These are phyloP conservation scores for Eristalis tenax DNA, from an alignment of 2,888 invertebrate genomes.

Conservation along the genomic window DNA sequence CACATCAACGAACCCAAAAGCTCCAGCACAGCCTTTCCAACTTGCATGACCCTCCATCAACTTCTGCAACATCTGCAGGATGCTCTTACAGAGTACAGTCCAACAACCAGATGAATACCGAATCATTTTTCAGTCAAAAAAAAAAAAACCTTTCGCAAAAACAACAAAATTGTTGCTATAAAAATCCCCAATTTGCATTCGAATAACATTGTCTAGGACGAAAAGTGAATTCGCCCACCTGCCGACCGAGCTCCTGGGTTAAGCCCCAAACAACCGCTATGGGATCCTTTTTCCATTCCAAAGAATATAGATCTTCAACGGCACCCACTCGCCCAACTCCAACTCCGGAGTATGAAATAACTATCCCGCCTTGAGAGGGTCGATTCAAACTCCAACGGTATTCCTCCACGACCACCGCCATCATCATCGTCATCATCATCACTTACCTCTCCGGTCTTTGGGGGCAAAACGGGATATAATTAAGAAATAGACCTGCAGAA, in stretches of 20 bases:
- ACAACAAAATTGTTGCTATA: slow-evolving; percentile 29
- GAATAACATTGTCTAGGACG: slow-evolving; percentile 39
- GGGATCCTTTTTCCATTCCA: slow-evolving; percentile 22
- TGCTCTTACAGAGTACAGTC: too few species aligned
- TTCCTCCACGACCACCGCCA: neutral
- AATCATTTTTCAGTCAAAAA: neutral
- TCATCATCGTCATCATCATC: neutral
- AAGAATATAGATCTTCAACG: slow-evolving; percentile 56
- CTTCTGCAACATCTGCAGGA: too few species aligned
- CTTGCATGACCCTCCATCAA: too few species aligned
- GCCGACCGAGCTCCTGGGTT: slow-evolving; percentile 4
- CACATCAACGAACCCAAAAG: too few species aligned
- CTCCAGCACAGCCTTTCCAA: too few species aligned
- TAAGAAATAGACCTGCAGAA: slow-evolving; percentile 61
- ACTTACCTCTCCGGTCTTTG: neutral
- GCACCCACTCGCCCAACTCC: neutral
- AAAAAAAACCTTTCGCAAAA: slow-evolving; percentile 2
- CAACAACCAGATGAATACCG: too few species aligned
- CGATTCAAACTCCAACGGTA: neutral
- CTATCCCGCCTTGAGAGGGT: slow-evolving; percentile 11
- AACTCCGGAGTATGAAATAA: slow-evolving; percentile 44
- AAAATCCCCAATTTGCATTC: slow-evolving; percentile 57
- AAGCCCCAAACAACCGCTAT: slow-evolving; percentile 7
- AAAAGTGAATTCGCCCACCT: slow-evolving; percentile 53
- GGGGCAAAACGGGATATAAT: slow-evolving; percentile 58